phyloP scores from a whole-genome alignment of 2,888 invertebrate genomes.

The Oithona nana region DNA sequence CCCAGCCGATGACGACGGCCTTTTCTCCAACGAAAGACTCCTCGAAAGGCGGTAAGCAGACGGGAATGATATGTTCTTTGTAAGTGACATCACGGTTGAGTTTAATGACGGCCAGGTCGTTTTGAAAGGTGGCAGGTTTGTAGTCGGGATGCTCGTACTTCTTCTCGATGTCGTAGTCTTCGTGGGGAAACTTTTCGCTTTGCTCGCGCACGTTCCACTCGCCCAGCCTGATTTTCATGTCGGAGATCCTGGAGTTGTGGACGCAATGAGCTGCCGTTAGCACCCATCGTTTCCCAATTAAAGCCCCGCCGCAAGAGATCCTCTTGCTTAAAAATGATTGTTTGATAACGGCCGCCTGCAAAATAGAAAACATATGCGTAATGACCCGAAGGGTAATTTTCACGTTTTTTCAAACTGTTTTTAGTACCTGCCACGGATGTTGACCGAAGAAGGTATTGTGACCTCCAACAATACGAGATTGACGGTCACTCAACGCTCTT shows the following conservation, averaged over 20 bases:
- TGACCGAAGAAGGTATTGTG: constrained; percentile 74
- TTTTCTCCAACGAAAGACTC: constrained; percentile 61
- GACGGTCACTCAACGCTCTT: constrained; percentile 64
- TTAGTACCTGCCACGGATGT: constrained; percentile 68
- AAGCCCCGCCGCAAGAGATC: constrained; percentile 72
- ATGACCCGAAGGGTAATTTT: too few relatives aligned
- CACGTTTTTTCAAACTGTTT: too few relatives aligned
- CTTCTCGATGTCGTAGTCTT: constrained; percentile 67
- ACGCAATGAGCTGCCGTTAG: constrained; percentile 62
- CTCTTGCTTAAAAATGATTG: constrained; percentile 37
- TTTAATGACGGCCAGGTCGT: constrained; percentile 49
- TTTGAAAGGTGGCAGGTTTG: constrained; percentile 72
- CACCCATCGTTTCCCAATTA: constrained; percentile 74
- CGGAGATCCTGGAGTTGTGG: constrained; percentile 44
- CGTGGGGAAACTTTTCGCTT: constrained; percentile 60
- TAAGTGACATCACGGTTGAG: constrained; percentile 56
- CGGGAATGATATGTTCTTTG: constrained; percentile 78
- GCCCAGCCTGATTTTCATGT: constrained; percentile 67
- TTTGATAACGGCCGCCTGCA: constrained; percentile 26
- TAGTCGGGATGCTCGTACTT: constrained; percentile 76
- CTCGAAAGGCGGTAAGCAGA: constrained; percentile 60
- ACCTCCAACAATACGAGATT: constrained; percentile 77
- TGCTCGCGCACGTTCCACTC: constrained; percentile 74
- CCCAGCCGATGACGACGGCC: constrained; percentile 81
- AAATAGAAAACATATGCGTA: too few relatives aligned